A percentile compares a stretch with the other conserved stretches of the same genome.
These are phyloP conservation scores for Oxyteleia sp. DNA, from an alignment of 2,888 invertebrate genomes.

Conservation along the genomic window DNA sequence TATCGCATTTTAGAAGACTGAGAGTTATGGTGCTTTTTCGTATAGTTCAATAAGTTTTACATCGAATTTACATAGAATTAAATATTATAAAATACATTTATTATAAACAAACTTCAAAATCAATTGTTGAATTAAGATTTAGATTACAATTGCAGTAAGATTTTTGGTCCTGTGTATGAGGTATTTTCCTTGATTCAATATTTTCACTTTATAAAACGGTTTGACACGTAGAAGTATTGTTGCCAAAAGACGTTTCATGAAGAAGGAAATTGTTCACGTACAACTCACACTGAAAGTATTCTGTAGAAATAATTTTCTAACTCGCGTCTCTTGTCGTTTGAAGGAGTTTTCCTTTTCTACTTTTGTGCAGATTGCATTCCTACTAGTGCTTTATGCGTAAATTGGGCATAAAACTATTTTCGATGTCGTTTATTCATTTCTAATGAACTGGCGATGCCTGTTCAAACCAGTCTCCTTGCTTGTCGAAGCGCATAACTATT, in stretches of 20 bases:
- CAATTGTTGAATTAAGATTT: too few species aligned
- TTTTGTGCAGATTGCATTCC: constrained; percentile 75
- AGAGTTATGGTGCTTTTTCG: not conserved
- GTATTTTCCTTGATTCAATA: too few species aligned
- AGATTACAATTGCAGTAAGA: too few species aligned
- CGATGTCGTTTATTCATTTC: constrained; percentile 77
- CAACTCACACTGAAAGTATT: constrained; percentile 39
- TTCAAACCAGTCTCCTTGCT: constrained; percentile 65
- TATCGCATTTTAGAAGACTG: not conserved
- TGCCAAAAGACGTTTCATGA: constrained; percentile 33
- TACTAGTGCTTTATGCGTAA: constrained; percentile 76
- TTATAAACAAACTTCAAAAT: too few species aligned
- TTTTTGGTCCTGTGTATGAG: too few species aligned
- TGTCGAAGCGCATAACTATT: constrained; percentile 74
- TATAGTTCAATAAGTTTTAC: not conserved
- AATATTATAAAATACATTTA: too few species aligned
- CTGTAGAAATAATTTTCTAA: constrained; percentile 51
- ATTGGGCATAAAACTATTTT: constrained; percentile 82
- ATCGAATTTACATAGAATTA: too few species aligned
- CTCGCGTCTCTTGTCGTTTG: constrained; percentile 26
- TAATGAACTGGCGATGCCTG: constrained; percentile 78
- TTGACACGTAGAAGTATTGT: constrained; percentile 13
- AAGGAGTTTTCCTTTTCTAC: constrained; percentile 27
- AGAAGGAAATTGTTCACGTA: constrained; percentile 33
- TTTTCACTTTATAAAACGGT: too few species aligned